Conservation (phyloP, 2,888 invertebrate species). For the Agelastica alni region DNA sequence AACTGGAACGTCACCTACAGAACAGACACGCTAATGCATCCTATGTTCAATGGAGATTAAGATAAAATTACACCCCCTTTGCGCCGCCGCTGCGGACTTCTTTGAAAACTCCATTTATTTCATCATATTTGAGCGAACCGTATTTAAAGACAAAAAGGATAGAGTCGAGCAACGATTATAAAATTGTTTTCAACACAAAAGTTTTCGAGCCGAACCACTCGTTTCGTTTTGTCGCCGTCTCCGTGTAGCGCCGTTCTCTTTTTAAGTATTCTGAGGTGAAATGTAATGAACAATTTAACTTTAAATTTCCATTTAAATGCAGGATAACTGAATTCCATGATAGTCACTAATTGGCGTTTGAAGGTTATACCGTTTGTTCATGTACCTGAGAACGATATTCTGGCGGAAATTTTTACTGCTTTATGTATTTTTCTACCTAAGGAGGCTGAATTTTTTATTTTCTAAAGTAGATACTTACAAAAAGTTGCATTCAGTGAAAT, state of each 20-base stretch:
- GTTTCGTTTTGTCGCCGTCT: neutral
- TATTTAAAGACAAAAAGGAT: slow-evolving; percentile 3
- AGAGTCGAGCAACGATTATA: slow-evolving; percentile 15
- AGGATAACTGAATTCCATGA: slow-evolving; percentile 10
- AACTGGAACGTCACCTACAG: too few species aligned
- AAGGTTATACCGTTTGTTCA: too few species aligned
- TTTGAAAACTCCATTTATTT: slow-evolving; percentile 3
- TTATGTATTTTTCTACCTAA: too few species aligned
- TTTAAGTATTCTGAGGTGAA: slow-evolving; percentile 17
- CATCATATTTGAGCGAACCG: slow-evolving; percentile 5
- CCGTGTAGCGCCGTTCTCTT: slow-evolving; percentile 12
- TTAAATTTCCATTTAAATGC: slow-evolving; percentile 29
- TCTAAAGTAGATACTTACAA: too few species aligned
- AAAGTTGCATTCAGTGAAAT: too few species aligned
- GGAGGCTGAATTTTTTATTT: too few species aligned
- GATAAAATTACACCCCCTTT: neutral
- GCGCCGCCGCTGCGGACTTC: neutral
- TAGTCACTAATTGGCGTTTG: slow-evolving; percentile 13
- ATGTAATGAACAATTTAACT: slow-evolving; percentile 28
- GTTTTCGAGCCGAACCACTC: slow-evolving; percentile 17
- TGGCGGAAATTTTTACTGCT: too few species aligned
- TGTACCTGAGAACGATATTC: too few species aligned
- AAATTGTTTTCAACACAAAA: slow-evolving; percentile 22
- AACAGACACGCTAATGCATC: too few species aligned
- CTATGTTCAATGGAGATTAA: too few species aligned